Percentiles rank a stretch among this genome's conserved stretches.
Conservation (phyloP, 2,797 vertebrate species). For the Pangasius macronema region DNA sequence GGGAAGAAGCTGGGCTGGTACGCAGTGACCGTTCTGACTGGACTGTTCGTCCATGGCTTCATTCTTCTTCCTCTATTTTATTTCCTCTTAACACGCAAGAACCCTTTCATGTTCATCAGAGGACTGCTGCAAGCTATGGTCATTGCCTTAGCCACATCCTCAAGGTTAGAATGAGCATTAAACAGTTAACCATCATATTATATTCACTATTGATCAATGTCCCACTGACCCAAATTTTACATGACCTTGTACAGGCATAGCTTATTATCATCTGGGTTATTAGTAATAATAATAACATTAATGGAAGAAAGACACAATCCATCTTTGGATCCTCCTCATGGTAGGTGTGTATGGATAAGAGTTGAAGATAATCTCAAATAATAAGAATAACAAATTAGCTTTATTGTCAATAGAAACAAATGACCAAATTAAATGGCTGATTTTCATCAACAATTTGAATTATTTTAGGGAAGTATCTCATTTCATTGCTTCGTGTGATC, state of each 20-base stretch:
- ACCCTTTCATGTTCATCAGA: constrained; percentile 83
- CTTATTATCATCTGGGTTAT: background rate
- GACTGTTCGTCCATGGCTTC: constrained; percentile 81
- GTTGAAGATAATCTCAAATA: background rate
- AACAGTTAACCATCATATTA: background rate
- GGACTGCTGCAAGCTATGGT: constrained; percentile 88
- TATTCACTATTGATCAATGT: background rate
- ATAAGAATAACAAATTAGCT: background rate
- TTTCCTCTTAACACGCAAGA: constrained; percentile 81
- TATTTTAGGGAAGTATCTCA: background rate
- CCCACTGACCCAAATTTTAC: background rate
- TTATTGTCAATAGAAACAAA: background rate
- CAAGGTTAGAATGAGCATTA: constrained; percentile 73
- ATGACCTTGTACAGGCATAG: background rate
- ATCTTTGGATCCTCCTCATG: background rate
- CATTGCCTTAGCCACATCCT: constrained; percentile 88
- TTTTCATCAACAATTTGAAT: background rate
- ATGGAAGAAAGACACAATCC: background rate
- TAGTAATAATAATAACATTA: background rate
- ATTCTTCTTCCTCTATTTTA: constrained; percentile 83
- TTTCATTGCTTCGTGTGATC: background rate
- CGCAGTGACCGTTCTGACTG: constrained; percentile 81
- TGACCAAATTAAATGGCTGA: background rate
- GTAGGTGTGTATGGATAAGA: background rate
- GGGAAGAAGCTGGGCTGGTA: constrained; percentile 87